Evolutionary conservation across 2,888 invertebrate species (phyloP), one percentile per base, ranked within the genome.

Genomic region (Fragum fragum): DNA sequence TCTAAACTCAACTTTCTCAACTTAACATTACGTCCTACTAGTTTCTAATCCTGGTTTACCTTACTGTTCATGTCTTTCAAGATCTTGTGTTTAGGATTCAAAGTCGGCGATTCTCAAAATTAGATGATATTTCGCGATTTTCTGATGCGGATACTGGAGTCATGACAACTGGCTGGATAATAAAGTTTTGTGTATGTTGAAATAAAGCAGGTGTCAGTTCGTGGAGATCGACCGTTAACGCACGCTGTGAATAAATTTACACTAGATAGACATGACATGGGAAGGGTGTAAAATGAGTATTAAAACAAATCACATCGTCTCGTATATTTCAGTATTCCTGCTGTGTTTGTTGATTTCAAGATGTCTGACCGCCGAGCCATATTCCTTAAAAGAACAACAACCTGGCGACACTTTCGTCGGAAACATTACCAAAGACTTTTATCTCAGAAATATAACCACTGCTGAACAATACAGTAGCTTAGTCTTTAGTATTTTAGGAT

Each of bases 401-500:
- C 72, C 76, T 0, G 66, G 75, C 5, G 83, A 83, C 16, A 86
- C 79, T 28, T 75, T 57, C 21, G 86, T 91, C 21, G 91, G 90
- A 23, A 87, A 88, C 70, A 72, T 91, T 6, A 85, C 85, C 14
- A 79, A 83, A 23, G 89, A 89, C 70, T 83, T 83, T 21, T 73
- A 86, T 21, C 78, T 91, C 9, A 85, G 86, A 63, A 81, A 82
- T 23, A 86, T 71, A 32, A 83, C 90, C 52, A 79, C 87, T 1
- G 71, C 79, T 9, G 87, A 81, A 16, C 89, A 90, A 59, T 85
- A 81, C 21, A 81, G 83, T 23, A 86, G 87, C 53, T 85, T 91
- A 53, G 84, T 83, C 53, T 91, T 89, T 70, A 87, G 83, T 47
- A 91, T 92, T 52, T 79, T 92, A 18, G 81, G 84, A 23, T 83